Base-by-base conservation (phyloP, 2,888 invertebrate genomes). In the Trissoscelio sp. region DNA sequence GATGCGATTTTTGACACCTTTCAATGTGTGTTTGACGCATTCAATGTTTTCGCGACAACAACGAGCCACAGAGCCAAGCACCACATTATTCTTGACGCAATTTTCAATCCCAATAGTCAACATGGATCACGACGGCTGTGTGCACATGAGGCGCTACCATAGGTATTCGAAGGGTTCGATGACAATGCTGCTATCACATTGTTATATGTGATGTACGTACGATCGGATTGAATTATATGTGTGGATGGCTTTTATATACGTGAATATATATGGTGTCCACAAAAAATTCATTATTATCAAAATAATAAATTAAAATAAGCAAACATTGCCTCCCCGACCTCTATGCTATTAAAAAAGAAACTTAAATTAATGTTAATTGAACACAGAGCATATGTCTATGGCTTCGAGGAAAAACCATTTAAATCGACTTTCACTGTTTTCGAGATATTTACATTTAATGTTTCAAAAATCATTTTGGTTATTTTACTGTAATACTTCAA, bases 71-170 rank as follows among this genome's bases (percentile, higher is more conserved):
- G 44, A 42, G 44, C 57, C 46, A 57, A 66, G 46, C 58, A 12
- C 14, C 16, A 46, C 72, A 62, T 81, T 81, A 78, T 58, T 62
- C 70, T 60, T 64, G 16, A 16, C 44, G 57, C 79, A 57, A 60
- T 60, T 80, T 80, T 78, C 80, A 80, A 70, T 83, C 73, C 70
- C 58, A 39, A 55, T 78, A 80, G 83, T 83, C 80, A 83, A 80
- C 70, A 80, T 14, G 69, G 78, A 44, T 39, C 14, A 42, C 66
- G 72, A 75, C 53, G 51, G 46, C 53, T 69, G 62, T 37, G 34
- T 62, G 48, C 67, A 46, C 67, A 51, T 34, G 73, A 67, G 55
- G 46, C 67, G 72, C 58, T 42, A 37, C 48, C 12, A 48, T 28
- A 44, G 79, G 53, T 66, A 51, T 66, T 66, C 16, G 60, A 55